Evolutionary conservation across 2,797 vertebrate genomes (phyloP).

Genomic region (Delichon dasypus): DNA sequence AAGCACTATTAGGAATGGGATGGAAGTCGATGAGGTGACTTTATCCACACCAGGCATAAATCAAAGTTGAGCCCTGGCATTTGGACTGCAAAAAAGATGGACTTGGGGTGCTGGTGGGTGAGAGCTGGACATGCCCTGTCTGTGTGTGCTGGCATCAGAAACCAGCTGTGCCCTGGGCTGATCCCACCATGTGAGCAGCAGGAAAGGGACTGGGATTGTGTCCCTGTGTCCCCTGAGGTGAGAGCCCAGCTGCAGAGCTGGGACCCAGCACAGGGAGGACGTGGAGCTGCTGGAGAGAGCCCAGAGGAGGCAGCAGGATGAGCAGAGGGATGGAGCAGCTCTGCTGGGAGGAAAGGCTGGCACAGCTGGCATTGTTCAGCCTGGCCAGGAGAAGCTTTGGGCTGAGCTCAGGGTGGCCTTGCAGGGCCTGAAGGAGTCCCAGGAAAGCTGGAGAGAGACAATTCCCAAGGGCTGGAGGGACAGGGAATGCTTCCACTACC

Average conservation of each 20-base stretch:
- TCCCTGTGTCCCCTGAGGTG: rapidly evolving
- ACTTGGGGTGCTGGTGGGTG: neutral
- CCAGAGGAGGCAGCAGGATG: neutral
- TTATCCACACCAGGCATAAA: neutral
- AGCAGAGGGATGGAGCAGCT: neutral
- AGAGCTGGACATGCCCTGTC: neutral
- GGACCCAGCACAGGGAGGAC: neutral
- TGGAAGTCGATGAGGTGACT: neutral
- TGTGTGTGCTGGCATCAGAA: neutral
- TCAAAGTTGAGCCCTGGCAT: neutral
- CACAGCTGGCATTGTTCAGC: neutral
- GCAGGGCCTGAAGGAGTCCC: neutral
- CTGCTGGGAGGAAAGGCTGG: neutral
- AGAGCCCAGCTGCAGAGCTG: neutral
- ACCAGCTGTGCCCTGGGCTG: rapidly evolving
- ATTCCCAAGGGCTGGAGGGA: rapidly evolving
- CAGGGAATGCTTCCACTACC: rapidly evolving
- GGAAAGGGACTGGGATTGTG: neutral
- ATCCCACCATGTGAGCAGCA: neutral
- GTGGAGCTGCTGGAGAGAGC: neutral
- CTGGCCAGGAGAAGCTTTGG: neutral
- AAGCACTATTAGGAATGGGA: neutral
- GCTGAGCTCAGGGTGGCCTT: neutral
- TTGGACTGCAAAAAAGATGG: neutral
- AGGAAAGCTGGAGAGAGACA: neutral